These are phyloP conservation scores for Caenorhabditis panamensis DNA, from an alignment of 2,888 invertebrate genomes.

Conservation along the genomic window DNA sequence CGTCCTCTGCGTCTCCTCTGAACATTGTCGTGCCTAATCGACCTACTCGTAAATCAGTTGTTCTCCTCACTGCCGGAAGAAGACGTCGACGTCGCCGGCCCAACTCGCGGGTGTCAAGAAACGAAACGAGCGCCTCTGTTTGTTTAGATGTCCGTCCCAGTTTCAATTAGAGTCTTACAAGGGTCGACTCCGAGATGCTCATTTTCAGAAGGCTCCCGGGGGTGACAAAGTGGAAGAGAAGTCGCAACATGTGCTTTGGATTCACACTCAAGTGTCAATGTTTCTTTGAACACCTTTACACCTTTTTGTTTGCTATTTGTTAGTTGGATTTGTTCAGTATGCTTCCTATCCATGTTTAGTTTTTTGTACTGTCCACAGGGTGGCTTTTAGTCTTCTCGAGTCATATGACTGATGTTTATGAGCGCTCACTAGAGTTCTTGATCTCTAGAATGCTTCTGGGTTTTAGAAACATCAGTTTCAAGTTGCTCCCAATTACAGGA, in stretches of 20 bases:
- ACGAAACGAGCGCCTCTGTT: slow-evolving; percentile 25
- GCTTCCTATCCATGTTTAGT: background rate
- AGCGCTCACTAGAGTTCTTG: too few species aligned
- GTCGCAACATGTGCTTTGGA: background rate
- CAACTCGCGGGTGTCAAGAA: slow-evolving; percentile 18
- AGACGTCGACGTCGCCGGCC: slow-evolving; percentile 13
- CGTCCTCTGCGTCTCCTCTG: background rate
- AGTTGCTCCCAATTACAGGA: too few species aligned
- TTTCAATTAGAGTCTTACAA: slow-evolving; percentile 24
- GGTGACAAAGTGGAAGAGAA: background rate
- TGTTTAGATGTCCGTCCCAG: slow-evolving; percentile 27
- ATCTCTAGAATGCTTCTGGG: too few species aligned
- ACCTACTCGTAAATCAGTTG: slow-evolving; percentile 20
- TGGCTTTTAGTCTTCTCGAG: background rate
- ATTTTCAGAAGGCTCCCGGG: slow-evolving; percentile 15
- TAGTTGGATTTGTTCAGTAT: background rate
- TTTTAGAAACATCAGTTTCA: too few species aligned
- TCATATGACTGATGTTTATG: too few species aligned
- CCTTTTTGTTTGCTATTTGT: background rate
- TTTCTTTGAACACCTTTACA: slow-evolving; percentile 1
- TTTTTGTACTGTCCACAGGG: slow-evolving; percentile 2
- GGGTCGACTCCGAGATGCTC: slow-evolving; percentile 11
- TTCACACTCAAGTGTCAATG: background rate
- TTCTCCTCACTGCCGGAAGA: slow-evolving; percentile 5
- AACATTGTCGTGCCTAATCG: slow-evolving; percentile 2